Evolutionary conservation across 1,140 invertebrate genomes (phyloP).

Genomic region (silkworm (Bombyx mori)): ASM3026992v2 NC_085120.1:3168501-3169000

Average conservation of each 20-base stretch:
- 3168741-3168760: conserved; percentile 66
- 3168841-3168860: conserved; percentile 69
- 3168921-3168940: conserved; percentile 61
- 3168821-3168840: conserved; percentile 54
- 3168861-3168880: conserved; percentile 74
- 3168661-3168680: conserved; percentile 63
- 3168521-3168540: conserved; percentile 53
- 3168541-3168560: conserved; percentile 50
- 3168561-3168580: conserved; percentile 52
- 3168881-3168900: conserved; percentile 65
- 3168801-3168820: conserved; percentile 65
- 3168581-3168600: conserved; percentile 57
- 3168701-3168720: conserved; percentile 52
- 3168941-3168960: conserved; percentile 65
- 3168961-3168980: conserved; percentile 61
- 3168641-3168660: conserved; percentile 49
- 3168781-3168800: conserved; percentile 54
- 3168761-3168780: conserved; percentile 49
- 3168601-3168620: conserved; percentile 49
- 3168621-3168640: conserved; percentile 34
- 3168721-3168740: conserved; percentile 52
- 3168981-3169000: conserved; percentile 64
- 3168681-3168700: conserved; percentile 64
- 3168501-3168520: conserved; percentile 60
- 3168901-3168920: conserved; percentile 62